Evolutionary conservation across 2,888 invertebrate species (phyloP).

Genomic region (Parthenolecanium corni): DNA sequence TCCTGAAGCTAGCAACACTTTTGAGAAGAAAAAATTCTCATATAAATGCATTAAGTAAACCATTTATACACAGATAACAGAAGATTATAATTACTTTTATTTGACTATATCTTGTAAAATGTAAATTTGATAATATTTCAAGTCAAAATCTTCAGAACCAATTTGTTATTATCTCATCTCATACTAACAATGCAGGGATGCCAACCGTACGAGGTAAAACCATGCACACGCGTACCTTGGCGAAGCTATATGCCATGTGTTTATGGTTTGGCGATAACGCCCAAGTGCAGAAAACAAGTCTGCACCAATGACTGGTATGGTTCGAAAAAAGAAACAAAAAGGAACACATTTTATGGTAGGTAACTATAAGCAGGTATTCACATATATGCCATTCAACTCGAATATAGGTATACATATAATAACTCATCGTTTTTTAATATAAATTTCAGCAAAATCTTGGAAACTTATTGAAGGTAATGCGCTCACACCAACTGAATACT

Average conservation of each 20-base stretch:
- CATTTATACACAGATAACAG: too few species aligned
- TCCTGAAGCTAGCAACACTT: too few species aligned
- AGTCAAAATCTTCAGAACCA: too few species aligned
- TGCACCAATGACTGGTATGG: constrained; percentile 6
- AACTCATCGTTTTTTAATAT: too few species aligned
- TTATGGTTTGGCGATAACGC: neutral
- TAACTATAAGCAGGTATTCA: too few species aligned
- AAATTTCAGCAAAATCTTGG: neutral
- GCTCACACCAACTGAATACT: constrained; percentile 32
- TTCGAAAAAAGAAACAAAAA: neutral
- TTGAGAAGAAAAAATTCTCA: too few species aligned
- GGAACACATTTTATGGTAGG: neutral
- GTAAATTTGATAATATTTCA: too few species aligned
- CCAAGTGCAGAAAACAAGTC: neutral
- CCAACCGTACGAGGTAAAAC: constrained; percentile 27
- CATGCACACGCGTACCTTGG: neutral
- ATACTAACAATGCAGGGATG: constrained; percentile 27
- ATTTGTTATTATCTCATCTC: neutral
- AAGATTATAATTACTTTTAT: too few species aligned
- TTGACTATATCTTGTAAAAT: too few species aligned
- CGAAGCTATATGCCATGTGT: neutral
- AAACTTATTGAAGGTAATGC: neutral
- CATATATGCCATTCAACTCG: too few species aligned
- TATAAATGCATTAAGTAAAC: too few species aligned
- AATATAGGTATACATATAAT: too few species aligned